Base-by-base conservation (phyloP, 2,888 invertebrate genomes). In the Leucophenga montana region DNA sequence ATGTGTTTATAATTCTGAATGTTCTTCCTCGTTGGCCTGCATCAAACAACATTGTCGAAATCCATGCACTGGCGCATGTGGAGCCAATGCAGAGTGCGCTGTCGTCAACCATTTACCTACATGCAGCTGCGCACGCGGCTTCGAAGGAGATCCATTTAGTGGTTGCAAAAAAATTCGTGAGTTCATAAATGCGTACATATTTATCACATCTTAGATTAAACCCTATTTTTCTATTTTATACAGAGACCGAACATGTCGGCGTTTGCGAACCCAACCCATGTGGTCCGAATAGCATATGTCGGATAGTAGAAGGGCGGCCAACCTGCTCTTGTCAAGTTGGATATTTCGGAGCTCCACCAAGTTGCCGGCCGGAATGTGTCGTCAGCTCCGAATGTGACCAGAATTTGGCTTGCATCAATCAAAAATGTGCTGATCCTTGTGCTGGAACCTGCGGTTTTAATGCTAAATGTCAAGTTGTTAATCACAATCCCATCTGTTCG, bases 51-150 rank as follows among this genome's bases (percentile, higher is more conserved):
- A 95, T 85, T 96, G 96, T 78, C 91, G 95, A 79, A 94, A 96
- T 89, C 96, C 96, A 6, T 97, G 96, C 82, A 93, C 92, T 73
- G 95, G 95, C 68, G 91, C 95, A 66, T 97, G 97, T 84, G 96
- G 96, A 4, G 87, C 92, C 0, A 95, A 95, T 82, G 95, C 96
- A 9, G 93, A 95, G 87, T 97, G 97, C 85, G 90, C 91, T 44
- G 95, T 95, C 0, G 92, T 93, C 2, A 95, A 95, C 84, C 96
- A 97, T 83, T 90, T 95, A 71, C 95, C 96, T 18, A 92, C 93
- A 8, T 97, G 97, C 85, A 92, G 93, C 50, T 97, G 97, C 81
- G 89, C 92, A 39, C 91, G 90, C 73, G 95, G 95, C 33, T 94
- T 92, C 79, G 92, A 92, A 76, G 96, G 96, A 11, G 95, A 96